Evolutionary conservation across 1,140 invertebrate genomes (phyloP).

Genomic region (Drosophila miranda): DNA sequence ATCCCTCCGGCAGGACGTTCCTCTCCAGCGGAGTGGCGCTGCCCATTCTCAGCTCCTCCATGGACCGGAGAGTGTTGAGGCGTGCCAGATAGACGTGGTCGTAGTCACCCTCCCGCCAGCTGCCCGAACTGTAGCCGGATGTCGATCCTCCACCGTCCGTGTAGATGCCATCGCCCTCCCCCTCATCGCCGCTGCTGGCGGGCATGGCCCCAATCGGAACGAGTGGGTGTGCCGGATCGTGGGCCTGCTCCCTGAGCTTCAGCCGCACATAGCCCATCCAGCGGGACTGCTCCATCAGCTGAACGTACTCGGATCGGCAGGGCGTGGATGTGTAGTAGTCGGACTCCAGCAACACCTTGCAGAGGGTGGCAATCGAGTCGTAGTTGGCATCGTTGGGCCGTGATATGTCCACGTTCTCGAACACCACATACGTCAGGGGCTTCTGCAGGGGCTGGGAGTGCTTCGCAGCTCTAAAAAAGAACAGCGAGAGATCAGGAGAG

Average conservation of each 20-base stretch:
- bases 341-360: constrained; percentile 86
- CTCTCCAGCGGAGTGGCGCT: constrained; percentile 22
- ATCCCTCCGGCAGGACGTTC: constrained; percentile 65
- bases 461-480: constrained; percentile 71
- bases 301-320: constrained; percentile 44
- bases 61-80: constrained; percentile 61
- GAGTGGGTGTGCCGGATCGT: not conserved
- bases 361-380: constrained; percentile 70
- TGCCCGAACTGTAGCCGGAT: constrained; percentile 68
- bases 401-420: constrained; percentile 90
- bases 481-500: not conserved
- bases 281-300: constrained; percentile 62
- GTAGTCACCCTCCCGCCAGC: constrained; percentile 50
- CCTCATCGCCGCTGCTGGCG: constrained; percentile 14
- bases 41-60: constrained; percentile 55
- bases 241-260: constrained; percentile 56
- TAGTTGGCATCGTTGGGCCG: constrained; percentile 84
- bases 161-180: constrained; percentile 30
- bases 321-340: constrained; percentile 67
- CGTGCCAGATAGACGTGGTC: constrained; percentile 72
- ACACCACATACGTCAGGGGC: constrained; percentile 87
- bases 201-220: constrained; percentile 1
- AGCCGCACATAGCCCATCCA: constrained; percentile 79
- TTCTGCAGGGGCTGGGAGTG: constrained; percentile 85
- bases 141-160: constrained; percentile 46